Percentiles rank a stretch among this genome's conserved stretches.
Evolutionary conservation across 2,113 vertebrate genomes (phyloP).

Genomic region (Thunnus thynnus): DNA sequence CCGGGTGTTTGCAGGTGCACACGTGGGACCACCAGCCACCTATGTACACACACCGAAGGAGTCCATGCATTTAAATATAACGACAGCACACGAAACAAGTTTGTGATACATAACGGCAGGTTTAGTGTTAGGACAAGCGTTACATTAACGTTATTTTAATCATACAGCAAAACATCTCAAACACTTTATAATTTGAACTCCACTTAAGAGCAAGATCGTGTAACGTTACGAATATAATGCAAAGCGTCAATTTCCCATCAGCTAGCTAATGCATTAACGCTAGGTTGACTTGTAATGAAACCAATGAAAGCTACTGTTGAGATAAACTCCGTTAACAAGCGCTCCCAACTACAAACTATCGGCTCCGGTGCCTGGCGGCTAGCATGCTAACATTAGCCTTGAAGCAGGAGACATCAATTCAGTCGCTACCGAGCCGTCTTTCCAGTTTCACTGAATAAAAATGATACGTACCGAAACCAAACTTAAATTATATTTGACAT

Average conservation of each 20-base stretch:
- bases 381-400: constrained; percentile 59
- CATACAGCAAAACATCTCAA: neutral
- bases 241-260: rapidly evolving
- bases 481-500: neutral
- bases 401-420: neutral
- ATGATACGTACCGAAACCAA: constrained; percentile 42
- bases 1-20: neutral
- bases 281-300: neutral
- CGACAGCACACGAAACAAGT: neutral
- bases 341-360: neutral
- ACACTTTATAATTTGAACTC: too few species aligned
- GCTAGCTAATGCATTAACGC: rapidly evolving
- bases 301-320: neutral
- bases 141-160: neutral
- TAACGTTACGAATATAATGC: neutral
- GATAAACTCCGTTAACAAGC: neutral
- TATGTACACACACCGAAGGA: neutral
- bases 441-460: neutral
- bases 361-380: neutral
- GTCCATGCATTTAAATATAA: neutral
- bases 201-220: neutral
- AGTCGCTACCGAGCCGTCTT: neutral
- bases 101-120: neutral
- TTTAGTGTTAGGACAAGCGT: neutral
- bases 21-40: neutral